phyloP scores from a whole-genome alignment of 2,113 vertebrate genomes.

The Heloderma charlesbogerti region DNA sequence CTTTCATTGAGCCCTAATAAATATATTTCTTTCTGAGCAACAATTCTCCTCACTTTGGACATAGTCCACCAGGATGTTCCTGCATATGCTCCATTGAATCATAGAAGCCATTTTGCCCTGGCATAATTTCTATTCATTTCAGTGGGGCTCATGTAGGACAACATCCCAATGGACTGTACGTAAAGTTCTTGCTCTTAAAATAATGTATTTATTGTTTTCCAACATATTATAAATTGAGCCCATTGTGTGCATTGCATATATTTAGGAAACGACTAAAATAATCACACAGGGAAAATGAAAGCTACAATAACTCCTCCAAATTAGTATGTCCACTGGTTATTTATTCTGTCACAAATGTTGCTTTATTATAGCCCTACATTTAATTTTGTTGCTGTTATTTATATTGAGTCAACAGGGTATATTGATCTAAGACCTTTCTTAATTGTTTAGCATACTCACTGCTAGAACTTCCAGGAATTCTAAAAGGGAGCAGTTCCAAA shows the following conservation, averaged over 20 bases:
- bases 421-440: constrained; percentile 35
- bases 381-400: constrained; percentile 27
- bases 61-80: neutral
- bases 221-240: neutral
- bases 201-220: neutral
- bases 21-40: neutral
- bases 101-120: neutral
- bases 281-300: neutral
- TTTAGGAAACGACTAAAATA: constrained; percentile 1
- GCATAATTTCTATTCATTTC: neutral
- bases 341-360: constrained; percentile 20
- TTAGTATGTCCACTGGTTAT: neutral
- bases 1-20: neutral
- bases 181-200: neutral
- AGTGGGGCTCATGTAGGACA: neutral
- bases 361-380: constrained; percentile 26
- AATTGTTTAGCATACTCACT: constrained; percentile 32
- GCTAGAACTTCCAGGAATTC: constrained; percentile 19
- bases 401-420: constrained; percentile 26
- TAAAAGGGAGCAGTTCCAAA: constrained; percentile 24
- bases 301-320: neutral
- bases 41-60: neutral
- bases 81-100: neutral
- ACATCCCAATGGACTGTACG: neutral
- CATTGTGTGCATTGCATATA: neutral